phyloP scores from a whole-genome alignment of 2,888 invertebrate species.

The Spisula subtruncata region DNA sequence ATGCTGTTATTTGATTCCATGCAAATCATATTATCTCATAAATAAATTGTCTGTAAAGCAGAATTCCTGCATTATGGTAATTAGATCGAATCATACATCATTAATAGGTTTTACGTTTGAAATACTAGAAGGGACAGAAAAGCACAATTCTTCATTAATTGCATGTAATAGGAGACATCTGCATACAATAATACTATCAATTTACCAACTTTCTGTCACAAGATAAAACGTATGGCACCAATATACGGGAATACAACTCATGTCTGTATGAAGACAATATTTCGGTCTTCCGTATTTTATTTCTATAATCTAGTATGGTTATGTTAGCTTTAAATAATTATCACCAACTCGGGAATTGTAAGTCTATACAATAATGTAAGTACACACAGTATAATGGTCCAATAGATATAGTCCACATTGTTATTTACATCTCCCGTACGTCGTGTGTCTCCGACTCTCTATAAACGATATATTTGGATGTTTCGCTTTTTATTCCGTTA shows the following conservation, averaged over 20 bases:
- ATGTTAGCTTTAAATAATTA: constrained; percentile 9
- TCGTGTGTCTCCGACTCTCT: not conserved
- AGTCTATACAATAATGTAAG: not conserved
- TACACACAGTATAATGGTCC: constrained; percentile 4
- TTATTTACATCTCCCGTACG: not conserved
- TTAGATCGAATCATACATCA: not conserved
- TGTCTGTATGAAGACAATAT: not conserved
- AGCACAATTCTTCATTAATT: not conserved
- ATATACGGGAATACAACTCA: not conserved
- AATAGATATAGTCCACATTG: not conserved
- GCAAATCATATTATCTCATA: not conserved
- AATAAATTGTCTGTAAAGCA: not conserved
- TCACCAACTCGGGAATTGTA: not conserved
- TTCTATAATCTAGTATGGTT: not conserved
- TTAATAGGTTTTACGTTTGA: not conserved
- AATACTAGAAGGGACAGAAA: not conserved
- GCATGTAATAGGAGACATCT: not conserved
- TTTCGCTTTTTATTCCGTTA: not conserved
- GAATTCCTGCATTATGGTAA: not conserved
- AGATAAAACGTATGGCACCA: constrained; percentile 6
- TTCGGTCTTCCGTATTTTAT: not conserved
- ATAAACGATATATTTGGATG: not conserved
- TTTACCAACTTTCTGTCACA: not conserved
- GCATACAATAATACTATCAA: not conserved
- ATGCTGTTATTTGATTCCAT: not conserved